Evolutionary conservation across 2,888 invertebrate species (phyloP), one percentile per base, ranked within the genome.

Genomic region (Caenorhabditis sp.): DNA sequence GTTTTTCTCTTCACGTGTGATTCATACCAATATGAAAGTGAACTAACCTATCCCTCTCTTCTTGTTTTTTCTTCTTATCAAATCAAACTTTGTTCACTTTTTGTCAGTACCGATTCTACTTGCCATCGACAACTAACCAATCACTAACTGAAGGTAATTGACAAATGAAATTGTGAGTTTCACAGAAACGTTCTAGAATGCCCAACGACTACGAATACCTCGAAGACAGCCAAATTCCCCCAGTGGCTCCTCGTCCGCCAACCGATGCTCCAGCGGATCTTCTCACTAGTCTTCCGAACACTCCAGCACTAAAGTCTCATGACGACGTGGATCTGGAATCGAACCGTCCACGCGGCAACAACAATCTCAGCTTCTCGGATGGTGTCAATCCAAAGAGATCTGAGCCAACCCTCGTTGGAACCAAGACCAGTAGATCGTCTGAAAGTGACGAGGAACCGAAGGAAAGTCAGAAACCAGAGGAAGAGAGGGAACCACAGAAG

Each of bases 311-410:
- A 14, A 77, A 61, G 31, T 47, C 77, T 1, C 63, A 70, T n/a
- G 77, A 77, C 63, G 77, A 77, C 69, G 70, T 77, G 26, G 69
- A 69, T 56, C 61, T 77, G 69, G 77, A 77, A 38, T 77, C 77
- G 54, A 68, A 68, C 22, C 68, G 77, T 16, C 61, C 63, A 10
- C 35, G 19, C 14, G 35, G n/a, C 6, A 54, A 44, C 8, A 54
- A 68, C 44, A 70, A 61, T 24, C 0, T 70, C 16, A 70, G 69
- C 70, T 69, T 69, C 22, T 68, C 76, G n/a, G 69, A 63, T 38
- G 41, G 41, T 16, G 6, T 56, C 7, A 61, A 69, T 44, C 31
- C 63, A 35, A 76, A 58, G 22, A 68, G 68, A 47, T 76, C 76
- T 24, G 49, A 59, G 35, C 28, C 68, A 35, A 35, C 64, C 8